Percentiles rank a stretch among this genome's conserved stretches.
phyloP scores from a whole-genome alignment of 2,113 vertebrate genomes.

The Orientallactaga bullata region DNA sequence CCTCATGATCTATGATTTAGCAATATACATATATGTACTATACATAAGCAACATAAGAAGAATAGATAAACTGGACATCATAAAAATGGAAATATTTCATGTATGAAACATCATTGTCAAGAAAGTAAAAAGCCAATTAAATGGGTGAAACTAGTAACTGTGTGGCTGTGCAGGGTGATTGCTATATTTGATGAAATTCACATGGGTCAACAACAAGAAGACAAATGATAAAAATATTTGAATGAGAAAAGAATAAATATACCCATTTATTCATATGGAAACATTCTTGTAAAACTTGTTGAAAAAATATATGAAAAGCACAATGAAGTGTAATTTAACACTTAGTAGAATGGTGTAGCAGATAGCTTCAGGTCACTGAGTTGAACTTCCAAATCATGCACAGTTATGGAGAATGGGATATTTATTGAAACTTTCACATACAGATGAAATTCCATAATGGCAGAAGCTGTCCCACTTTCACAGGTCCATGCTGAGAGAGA shows the following conservation, averaged over 20 bases:
- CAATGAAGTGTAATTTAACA: neutral
- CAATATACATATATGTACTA: neutral
- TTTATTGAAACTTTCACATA: too few relatives aligned
- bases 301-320: neutral
- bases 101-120: neutral
- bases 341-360: neutral
- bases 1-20: neutral
- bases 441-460: too few relatives aligned
- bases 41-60: neutral
- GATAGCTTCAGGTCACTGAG: too few relatives aligned
- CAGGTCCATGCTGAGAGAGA: too few relatives aligned
- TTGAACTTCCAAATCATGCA: too few relatives aligned
- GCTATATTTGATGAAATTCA: too few relatives aligned
- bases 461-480: too few relatives aligned
- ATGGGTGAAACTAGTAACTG: too few relatives aligned
- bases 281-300: neutral
- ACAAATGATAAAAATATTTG: neutral
- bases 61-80: neutral
- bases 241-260: neutral
- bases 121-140: neutral
- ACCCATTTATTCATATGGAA: neutral
- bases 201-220: neutral
- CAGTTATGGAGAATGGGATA: too few relatives aligned
- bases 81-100: neutral
- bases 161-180: too few relatives aligned